Evolutionary conservation across 2,797 vertebrate species (phyloP), one percentile per base, ranked within the genome.

Genomic region (Tachyglossus aculeatus): DNA sequence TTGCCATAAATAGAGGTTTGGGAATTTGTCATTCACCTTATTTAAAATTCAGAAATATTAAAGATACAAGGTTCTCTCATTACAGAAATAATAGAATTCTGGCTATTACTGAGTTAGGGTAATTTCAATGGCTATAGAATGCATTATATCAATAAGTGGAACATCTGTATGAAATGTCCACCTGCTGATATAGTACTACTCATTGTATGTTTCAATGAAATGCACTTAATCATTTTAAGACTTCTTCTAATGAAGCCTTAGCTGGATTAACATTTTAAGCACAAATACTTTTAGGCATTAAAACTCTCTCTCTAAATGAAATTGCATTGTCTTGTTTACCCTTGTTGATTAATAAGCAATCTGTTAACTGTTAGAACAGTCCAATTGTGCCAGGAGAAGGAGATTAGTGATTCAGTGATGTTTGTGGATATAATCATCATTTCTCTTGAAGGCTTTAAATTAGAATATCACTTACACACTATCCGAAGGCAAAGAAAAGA

Each of bases 11-110:
- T 89, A 90, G 85, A 84, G 74, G 67, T 91, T 91, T 90, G 71
- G 77, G 80, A 88, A 91, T 93, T 91, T 82, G 76, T 91, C 91
- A 91, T 89, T 89, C 80, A 67, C 83, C 77, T 90, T 90, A 86
- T 89, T 94, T 91, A 92, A 92, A 92, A 92, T 93, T 89, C 92
- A 89, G 85, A 90, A 91, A 89, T 92, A 89, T 91, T 89, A 91
- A 92, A 89, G 76, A 65, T 86, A 89, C 73, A 71, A 75, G n/a
- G 55, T 86, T 90, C 84, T 88, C 68, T 93, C 84, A 88, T 92
- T 93, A 89, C 34, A 86, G 82, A 87, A 92, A 89, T 93, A 93
- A 93, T 93, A 88, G 88, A 87, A 90, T 91, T 92, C 70, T 67
- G 86, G 85, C 88, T 90, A 86, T 93, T 92, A 90, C 67, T 24